Evolutionary conservation across 2,888 invertebrate species (phyloP).

Genomic region (Amphipyra berbera): DNA sequence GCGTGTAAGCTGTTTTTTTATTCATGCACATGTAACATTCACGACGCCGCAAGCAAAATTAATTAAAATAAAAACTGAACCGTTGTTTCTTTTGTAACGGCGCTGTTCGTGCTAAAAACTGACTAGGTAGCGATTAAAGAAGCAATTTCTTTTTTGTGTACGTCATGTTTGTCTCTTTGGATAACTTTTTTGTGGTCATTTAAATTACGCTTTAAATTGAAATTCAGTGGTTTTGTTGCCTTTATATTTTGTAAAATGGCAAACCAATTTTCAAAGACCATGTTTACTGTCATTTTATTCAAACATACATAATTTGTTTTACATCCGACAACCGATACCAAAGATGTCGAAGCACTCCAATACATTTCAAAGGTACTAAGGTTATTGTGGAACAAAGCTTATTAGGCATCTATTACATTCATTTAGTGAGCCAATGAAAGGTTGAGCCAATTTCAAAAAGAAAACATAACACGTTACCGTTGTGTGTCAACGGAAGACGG

Average conservation of each 20-base stretch:
- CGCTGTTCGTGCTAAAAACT: conserved; percentile 54
- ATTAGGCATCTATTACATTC: background rate
- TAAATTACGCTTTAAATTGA: conserved; percentile 66
- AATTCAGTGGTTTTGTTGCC: conserved; percentile 62
- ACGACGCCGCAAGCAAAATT: conserved; percentile 46
- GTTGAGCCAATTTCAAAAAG: conserved; percentile 9
- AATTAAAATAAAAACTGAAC: conserved; percentile 54
- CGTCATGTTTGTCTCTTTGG: conserved; percentile 54
- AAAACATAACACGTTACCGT: conserved; percentile 20
- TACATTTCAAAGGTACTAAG: background rate
- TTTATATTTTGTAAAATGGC: conserved; percentile 49
- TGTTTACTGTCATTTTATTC: conserved; percentile 11
- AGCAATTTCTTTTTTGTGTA: conserved; percentile 66
- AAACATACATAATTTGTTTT: conserved; percentile 12
- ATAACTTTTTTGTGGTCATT: conserved; percentile 59
- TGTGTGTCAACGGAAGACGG: conserved; percentile 60
- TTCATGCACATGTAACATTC: conserved; percentile 41
- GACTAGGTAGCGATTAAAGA: conserved; percentile 51
- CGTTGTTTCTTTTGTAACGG: conserved; percentile 53
- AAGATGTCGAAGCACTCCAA: background rate
- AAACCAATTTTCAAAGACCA: conserved; percentile 23
- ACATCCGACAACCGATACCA: background rate
- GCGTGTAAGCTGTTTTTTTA: conserved; percentile 29
- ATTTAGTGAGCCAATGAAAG: conserved; percentile 10
- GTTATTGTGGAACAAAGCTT: background rate